Evolutionary conservation across 2,797 vertebrate species (phyloP).

Genomic region (Semotilus atromaculatus): DNA sequence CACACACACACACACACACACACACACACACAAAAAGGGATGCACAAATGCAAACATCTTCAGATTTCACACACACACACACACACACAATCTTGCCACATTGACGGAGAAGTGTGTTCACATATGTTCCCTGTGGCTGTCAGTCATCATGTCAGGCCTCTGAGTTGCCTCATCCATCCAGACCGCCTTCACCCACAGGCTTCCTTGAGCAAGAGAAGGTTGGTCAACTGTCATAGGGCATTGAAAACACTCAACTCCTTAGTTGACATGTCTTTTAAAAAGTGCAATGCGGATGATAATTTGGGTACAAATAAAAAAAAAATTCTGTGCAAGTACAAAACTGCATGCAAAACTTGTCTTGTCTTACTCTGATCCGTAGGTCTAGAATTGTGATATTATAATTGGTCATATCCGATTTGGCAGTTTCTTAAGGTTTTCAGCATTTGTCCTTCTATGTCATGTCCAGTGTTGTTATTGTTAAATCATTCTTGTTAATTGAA

Average conservation of each 20-base stretch:
- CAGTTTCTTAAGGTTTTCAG: not conserved
- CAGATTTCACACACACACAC: slow-evolving; percentile 15
- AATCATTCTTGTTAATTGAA: not conserved
- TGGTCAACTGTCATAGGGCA: slow-evolving; percentile 25
- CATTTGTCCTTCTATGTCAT: not conserved
- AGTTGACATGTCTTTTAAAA: not conserved
- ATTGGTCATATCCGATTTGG: not conserved
- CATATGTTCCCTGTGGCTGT: slow-evolving; percentile 48
- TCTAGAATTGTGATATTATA: not conserved
- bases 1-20: not conserved
- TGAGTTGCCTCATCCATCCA: slow-evolving; percentile 17
- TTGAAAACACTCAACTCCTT: not conserved
- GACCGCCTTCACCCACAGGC: slow-evolving; percentile 5
- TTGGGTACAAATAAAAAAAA: not conserved
- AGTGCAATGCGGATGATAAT: not conserved
- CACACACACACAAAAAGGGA: not conserved
- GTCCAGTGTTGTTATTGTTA: not conserved
- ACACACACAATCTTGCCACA: slow-evolving; percentile 7
- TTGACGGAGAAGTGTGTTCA: slow-evolving; percentile 26
- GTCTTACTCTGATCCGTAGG: too few relatives aligned
- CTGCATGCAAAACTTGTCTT: not conserved
- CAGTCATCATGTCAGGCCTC: slow-evolving; percentile 41
- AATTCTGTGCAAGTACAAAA: too few relatives aligned
- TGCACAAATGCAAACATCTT: slow-evolving; percentile 22
- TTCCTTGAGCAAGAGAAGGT: slow-evolving; percentile 26